These are phyloP conservation scores for Trichogramma evanescens DNA, from an alignment of 2,888 invertebrate species.

Conservation along the genomic window DNA sequence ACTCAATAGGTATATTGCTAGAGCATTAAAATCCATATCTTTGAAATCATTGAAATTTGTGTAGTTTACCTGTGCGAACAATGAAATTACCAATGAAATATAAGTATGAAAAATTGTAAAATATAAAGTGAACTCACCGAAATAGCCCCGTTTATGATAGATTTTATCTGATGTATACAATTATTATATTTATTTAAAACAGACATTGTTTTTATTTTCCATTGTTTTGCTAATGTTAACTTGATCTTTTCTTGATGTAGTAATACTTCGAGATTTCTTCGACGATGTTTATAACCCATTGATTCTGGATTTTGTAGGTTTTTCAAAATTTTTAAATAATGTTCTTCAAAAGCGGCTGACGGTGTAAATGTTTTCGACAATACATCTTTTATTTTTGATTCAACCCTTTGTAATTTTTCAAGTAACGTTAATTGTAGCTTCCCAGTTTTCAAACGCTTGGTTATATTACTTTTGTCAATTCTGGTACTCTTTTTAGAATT, in stretches of 20 bases:
- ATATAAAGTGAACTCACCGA: conserved; percentile 23
- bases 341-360: conserved; percentile 9
- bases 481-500: background rate
- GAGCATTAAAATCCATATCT: conserved; percentile 24
- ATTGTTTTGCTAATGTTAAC: conserved; percentile 18
- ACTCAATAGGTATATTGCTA: conserved; percentile 23
- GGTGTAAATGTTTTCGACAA: conserved; percentile 12
- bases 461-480: conserved; percentile 2
- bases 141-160: conserved; percentile 28
- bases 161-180: conserved; percentile 30
- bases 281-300: background rate
- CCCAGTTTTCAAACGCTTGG: no score
- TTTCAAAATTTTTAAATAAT: conserved; percentile 9
- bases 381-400: conserved; percentile 10
- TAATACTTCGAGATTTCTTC: conserved; percentile 25
- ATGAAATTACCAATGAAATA: background rate
- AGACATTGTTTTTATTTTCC: conserved; percentile 17
- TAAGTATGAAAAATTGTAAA: background rate
- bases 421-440: conserved; percentile 23
- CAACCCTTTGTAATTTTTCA: conserved; percentile 20
- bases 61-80: background rate
- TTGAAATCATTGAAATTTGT: conserved; percentile 17
- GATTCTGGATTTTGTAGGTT: background rate
- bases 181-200: conserved; percentile 25
- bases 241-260: conserved; percentile 29